Conservation (phyloP, 2,113 vertebrate species). For the Microtus ochrogaster region DNA sequence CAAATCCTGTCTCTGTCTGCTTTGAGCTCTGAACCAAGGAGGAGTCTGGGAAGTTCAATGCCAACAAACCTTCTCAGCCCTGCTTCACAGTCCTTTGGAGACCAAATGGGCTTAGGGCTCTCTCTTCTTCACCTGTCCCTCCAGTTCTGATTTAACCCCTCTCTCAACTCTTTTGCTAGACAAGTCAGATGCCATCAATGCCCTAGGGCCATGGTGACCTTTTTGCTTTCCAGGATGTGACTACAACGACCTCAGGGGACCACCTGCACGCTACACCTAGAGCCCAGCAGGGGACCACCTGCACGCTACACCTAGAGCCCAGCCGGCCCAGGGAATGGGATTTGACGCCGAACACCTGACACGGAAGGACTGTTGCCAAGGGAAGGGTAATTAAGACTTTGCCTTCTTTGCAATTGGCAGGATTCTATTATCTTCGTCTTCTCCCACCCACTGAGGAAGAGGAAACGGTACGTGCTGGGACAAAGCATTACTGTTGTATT, state of each 20-base stretch:
- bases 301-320: background rate
- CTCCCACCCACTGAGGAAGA: background rate
- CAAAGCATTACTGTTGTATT: background rate
- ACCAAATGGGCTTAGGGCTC: fast-evolving
- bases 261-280: background rate
- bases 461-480: too few species aligned
- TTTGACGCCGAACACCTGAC: too few species aligned
- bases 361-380: background rate
- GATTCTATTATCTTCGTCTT: too few species aligned
- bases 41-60: background rate
- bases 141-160: background rate
- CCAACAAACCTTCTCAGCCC: background rate
- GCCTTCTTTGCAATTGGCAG: background rate
- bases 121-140: background rate
- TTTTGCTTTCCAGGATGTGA: background rate
- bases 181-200: background rate
- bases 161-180: background rate
- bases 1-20: background rate
- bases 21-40: fast-evolving
- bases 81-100: background rate
- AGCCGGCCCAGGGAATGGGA: background rate
- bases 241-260: background rate
- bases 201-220: background rate
- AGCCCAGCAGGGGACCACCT: background rate
- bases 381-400: too few species aligned